Percentiles rank a stretch among this genome's conserved stretches.
phyloP scores from a whole-genome alignment of 2,888 invertebrate genomes.

The Drosophila buzzatii region DNA sequence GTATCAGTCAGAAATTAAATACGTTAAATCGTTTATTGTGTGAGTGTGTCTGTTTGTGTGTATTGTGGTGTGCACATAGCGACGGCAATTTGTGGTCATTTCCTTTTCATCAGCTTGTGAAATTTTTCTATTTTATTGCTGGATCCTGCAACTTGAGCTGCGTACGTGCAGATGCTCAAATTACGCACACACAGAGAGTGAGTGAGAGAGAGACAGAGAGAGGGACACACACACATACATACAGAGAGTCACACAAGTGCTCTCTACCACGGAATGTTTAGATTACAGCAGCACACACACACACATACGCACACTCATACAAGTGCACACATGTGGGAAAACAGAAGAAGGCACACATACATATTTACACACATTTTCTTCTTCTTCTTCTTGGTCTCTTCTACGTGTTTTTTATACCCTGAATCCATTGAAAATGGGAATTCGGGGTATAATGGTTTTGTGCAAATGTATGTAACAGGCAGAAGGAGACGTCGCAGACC shows the following conservation, averaged over 20 bases:
- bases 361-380: conserved; percentile 43
- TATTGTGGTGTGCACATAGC: conserved; percentile 42
- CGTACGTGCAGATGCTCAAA: conserved; percentile 71
- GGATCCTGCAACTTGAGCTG: conserved; percentile 47
- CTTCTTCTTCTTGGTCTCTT: neutral
- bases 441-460: too few species aligned
- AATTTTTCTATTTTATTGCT: conserved; percentile 56
- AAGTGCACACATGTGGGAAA: neutral
- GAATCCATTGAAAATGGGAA: too few species aligned
- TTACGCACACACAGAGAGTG: conserved; percentile 26
- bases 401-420: too few species aligned
- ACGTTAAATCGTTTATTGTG: conserved; percentile 67
- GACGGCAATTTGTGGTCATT: conserved; percentile 79
- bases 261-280: conserved; percentile 44
- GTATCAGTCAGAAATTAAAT: conserved; percentile 65
- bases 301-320: conserved; percentile 4
- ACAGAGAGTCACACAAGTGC: conserved; percentile 1
- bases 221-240: neutral
- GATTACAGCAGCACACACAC: conserved; percentile 40
- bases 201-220: neutral
- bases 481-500: too few species aligned
- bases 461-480: too few species aligned
- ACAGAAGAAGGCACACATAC: neutral
- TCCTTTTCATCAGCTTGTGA: conserved; percentile 77
- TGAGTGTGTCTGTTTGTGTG: conserved; percentile 19